These are phyloP conservation scores for Thryonomys swinderianus DNA, from an alignment of 2,113 vertebrate species.

Conservation along the genomic window DNA sequence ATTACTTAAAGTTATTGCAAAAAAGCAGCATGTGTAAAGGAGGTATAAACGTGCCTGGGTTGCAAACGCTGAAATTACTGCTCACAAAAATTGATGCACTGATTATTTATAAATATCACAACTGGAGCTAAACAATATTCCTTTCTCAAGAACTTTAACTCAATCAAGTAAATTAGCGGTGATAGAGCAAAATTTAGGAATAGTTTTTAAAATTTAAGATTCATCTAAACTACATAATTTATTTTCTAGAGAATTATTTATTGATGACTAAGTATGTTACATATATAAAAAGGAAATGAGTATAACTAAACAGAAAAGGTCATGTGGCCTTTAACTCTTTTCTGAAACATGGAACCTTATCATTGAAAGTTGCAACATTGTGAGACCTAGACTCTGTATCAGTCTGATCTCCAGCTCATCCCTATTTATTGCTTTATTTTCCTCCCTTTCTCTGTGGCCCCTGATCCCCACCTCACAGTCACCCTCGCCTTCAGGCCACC, in stretches of 20 bases:
- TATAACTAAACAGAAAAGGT: not conserved
- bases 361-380: not conserved
- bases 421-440: not conserved
- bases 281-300: not conserved
- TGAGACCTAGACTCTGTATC: not conserved
- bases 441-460: not conserved
- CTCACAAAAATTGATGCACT: not conserved
- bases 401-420: not conserved
- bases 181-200: not conserved
- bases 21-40: conserved; percentile 64
- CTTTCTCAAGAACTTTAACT: not conserved
- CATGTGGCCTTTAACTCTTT: not conserved
- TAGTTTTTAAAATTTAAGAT: not conserved
- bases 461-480: not conserved
- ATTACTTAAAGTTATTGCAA: conserved; percentile 60
- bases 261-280: not conserved
- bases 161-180: conserved; percentile 29
- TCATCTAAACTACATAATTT: not conserved
- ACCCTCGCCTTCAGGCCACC: not conserved
- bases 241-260: conserved; percentile 4
- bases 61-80: conserved; percentile 20
- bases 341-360: not conserved
- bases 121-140: not conserved
- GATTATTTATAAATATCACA: conserved; percentile 22
- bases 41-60: conserved; percentile 36